These are phyloP conservation scores for Romanogobio albipinnatus DNA, from an alignment of 2,113 vertebrate species.

Conservation along the genomic window DNA sequence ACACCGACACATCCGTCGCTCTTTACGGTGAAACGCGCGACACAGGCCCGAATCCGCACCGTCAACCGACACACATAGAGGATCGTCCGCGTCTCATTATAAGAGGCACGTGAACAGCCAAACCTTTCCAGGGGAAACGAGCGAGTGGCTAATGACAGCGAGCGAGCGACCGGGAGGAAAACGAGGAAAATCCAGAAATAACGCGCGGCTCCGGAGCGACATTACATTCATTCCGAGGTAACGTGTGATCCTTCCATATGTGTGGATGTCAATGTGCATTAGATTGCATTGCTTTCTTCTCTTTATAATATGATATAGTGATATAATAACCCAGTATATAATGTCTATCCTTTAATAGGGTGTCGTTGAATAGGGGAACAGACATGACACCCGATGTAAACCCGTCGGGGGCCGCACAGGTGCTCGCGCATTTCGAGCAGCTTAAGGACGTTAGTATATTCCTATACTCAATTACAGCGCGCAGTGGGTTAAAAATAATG, in stretches of 20 bases:
- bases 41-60: background rate
- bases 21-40: background rate
- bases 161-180: background rate
- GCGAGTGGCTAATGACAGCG: slow-evolving; percentile 1
- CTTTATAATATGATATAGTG: background rate
- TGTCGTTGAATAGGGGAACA: background rate
- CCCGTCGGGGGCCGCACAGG: slow-evolving; percentile 50
- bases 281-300: background rate
- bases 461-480: background rate
- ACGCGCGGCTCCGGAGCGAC: slow-evolving; percentile 41
- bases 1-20: slow-evolving; percentile 20
- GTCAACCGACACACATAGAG: background rate
- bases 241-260: background rate
- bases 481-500: background rate
- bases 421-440: slow-evolving; percentile 44
- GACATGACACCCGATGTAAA: background rate
- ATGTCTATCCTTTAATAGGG: background rate
- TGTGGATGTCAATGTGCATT: background rate
- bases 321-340: background rate
- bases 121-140: slow-evolving; percentile 8
- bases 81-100: background rate
- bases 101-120: background rate
- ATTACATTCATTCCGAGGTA: slow-evolving; percentile 32
- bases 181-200: slow-evolving; percentile 51
- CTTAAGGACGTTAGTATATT: slow-evolving; percentile 36